phyloP scores from a whole-genome alignment of 2,797 vertebrate species.

The Chelonia mydas region DNA sequence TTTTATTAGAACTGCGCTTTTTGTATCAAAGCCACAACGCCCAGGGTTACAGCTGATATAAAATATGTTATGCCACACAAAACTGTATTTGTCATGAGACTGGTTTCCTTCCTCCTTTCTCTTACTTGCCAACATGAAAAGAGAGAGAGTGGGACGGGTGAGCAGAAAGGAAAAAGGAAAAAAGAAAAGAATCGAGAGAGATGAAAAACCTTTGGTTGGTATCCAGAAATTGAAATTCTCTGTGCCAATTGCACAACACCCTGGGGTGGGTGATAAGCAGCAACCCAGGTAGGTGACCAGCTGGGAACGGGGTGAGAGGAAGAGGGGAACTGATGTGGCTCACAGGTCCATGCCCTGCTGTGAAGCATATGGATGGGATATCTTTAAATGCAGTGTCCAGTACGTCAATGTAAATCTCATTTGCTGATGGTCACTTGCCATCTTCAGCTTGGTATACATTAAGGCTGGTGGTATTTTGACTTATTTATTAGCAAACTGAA shows the following conservation, averaged over 20 bases:
- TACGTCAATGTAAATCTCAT: neutral
- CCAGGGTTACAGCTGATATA: neutral
- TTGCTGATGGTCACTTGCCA: neutral
- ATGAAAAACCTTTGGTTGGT: neutral
- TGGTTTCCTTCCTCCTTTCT: rapidly evolving
- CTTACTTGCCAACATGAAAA: neutral
- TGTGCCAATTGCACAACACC: neutral
- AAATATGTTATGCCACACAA: neutral
- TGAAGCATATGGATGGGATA: neutral
- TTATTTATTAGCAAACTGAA: neutral
- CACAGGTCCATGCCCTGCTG: neutral
- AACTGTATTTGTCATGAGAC: rapidly evolving
- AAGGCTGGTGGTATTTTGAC: neutral
- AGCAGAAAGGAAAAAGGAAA: neutral
- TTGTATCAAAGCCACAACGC: rapidly evolving
- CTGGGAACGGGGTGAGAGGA: no score
- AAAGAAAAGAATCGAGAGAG: neutral
- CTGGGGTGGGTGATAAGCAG: neutral
- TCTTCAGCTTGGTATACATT: neutral
- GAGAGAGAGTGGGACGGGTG: no score
- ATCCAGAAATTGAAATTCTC: neutral
- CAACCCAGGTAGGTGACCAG: neutral
- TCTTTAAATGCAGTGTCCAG: neutral
- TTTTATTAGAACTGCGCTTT: no score
- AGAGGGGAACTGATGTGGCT: no score